phyloP scores from a whole-genome alignment of 1,140 invertebrate species.

The Nixonia krombeini region DNA sequence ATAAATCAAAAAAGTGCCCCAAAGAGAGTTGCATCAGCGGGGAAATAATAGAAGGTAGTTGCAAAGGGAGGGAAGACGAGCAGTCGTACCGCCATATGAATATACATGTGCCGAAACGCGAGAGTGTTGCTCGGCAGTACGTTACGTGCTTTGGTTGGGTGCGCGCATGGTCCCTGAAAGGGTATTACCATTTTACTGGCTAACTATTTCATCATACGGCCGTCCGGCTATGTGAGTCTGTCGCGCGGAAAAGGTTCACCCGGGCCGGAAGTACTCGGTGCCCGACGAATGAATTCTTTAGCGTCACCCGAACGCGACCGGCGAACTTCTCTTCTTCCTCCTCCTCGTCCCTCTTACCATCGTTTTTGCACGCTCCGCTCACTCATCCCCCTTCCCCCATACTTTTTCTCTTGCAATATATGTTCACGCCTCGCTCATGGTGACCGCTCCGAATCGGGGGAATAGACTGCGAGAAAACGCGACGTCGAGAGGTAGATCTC shows the following conservation, averaged over 20 bases:
- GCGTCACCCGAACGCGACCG: neutral
- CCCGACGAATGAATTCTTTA: slow-evolving; percentile 14
- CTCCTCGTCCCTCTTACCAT: neutral
- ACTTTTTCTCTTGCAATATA: no score
- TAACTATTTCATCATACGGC: slow-evolving; percentile 1
- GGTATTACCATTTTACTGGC: slow-evolving; percentile 42
- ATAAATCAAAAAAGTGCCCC: neutral
- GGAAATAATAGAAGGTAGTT: neutral
- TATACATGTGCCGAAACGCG: slow-evolving; percentile 27
- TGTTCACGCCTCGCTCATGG: no score
- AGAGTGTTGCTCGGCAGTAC: slow-evolving; percentile 4
- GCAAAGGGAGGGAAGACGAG: neutral
- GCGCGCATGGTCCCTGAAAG: slow-evolving; percentile 15
- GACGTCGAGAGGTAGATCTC: no score
- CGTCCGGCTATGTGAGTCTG: slow-evolving; percentile 1
- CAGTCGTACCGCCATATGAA: slow-evolving; percentile 17
- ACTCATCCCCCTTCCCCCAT: no score
- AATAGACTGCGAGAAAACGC: no score
- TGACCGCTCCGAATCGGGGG: no score
- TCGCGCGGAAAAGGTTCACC: neutral
- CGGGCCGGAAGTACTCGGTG: slow-evolving; percentile 4
- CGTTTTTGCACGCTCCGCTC: neutral
- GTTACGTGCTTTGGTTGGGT: slow-evolving; percentile 29
- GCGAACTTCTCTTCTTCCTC: neutral
- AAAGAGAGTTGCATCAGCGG: neutral